Evolutionary conservation across 1,140 invertebrate species (phyloP).

Genomic region (Drosophila busckii): DNA sequence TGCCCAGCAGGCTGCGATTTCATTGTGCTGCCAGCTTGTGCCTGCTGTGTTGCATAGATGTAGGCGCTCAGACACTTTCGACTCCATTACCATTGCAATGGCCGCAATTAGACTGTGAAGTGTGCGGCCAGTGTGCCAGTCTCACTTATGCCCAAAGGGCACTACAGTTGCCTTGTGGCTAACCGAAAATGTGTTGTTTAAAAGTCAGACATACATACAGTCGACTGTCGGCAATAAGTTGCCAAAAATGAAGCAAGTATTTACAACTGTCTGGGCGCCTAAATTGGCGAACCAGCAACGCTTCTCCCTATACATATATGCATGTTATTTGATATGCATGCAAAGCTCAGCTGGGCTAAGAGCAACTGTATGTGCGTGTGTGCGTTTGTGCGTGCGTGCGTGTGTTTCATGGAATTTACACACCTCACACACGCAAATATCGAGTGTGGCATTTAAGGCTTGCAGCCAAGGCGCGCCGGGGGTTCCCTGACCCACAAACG

Average conservation of each 20-base stretch:
- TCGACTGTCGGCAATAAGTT: conserved; percentile 3
- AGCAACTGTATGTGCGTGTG: conserved; percentile 7
- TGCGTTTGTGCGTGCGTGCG: conserved; percentile 25
- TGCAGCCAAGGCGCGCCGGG: conserved; percentile 12
- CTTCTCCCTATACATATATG: neutral
- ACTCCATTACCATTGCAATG: conserved; percentile 5
- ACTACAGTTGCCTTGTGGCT: conserved; percentile 17
- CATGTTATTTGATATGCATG: too few relatives aligned
- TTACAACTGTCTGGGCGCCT: conserved; percentile 4
- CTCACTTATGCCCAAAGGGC: neutral
- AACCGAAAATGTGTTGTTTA: conserved; percentile 22
- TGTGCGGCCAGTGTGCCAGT: conserved; percentile 7
- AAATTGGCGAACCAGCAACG: conserved; percentile 14
- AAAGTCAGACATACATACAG: conserved; percentile 1
- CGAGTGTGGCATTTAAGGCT: conserved; percentile 8
- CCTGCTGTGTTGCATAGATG: conserved; percentile 23
- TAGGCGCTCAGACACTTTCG: conserved; percentile 7
- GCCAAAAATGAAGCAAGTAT: conserved; percentile 18
- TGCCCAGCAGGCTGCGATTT: conserved; percentile 46
- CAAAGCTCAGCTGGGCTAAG: too few relatives aligned
- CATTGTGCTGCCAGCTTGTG: conserved; percentile 43
- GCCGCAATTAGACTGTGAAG: conserved; percentile 53
- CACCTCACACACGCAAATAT: conserved; percentile 42
- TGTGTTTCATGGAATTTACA: conserved; percentile 50
- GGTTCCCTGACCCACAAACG: conserved; percentile 45